A percentile compares a stretch with the other conserved stretches of the same genome.
phyloP scores from a whole-genome alignment of 92 coral and sea anemone genomes.

The Epizoanthus fatuus region DNA sequence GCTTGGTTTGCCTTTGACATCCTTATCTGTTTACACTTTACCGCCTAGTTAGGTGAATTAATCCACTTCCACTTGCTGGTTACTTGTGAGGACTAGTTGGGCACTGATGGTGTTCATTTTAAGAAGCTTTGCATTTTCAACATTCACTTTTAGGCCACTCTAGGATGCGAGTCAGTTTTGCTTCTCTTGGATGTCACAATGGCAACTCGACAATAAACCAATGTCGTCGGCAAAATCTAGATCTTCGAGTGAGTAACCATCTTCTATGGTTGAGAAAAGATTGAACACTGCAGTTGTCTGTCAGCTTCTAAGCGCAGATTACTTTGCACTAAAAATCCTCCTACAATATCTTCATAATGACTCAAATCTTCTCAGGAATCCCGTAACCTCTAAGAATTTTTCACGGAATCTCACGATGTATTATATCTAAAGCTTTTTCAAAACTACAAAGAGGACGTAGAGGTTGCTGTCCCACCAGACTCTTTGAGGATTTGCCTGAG shows the following conservation, averaged over 20 bases:
- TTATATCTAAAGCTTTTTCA: not conserved
- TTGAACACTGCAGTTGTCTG: too few species aligned
- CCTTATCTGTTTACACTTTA: too few species aligned
- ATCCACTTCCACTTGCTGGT: not conserved
- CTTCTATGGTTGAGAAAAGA: too few species aligned
- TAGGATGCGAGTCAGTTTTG: slow-evolving; percentile 4
- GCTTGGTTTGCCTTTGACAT: too few species aligned
- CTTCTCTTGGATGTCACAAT: slow-evolving; percentile 21
- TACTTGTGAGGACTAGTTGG: not conserved
- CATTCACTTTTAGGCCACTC: slow-evolving; percentile 8
- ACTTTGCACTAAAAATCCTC: not conserved
- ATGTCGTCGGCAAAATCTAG: slow-evolving; percentile 22
- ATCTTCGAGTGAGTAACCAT: not conserved
- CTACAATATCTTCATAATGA: not conserved
- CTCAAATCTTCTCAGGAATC: not conserved
- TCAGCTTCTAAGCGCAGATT: too few species aligned
- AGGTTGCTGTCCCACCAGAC: too few species aligned
- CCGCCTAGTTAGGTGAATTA: not conserved
- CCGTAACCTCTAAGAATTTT: not conserved
- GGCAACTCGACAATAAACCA: not conserved
- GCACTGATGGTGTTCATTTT: not conserved
- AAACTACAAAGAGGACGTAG: not conserved
- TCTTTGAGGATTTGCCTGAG: too few species aligned
- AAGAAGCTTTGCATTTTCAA: not conserved
- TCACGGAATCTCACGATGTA: not conserved